Conservation (phyloP, 2,888 invertebrate species). For the Caenorhabditis angaria region DNA sequence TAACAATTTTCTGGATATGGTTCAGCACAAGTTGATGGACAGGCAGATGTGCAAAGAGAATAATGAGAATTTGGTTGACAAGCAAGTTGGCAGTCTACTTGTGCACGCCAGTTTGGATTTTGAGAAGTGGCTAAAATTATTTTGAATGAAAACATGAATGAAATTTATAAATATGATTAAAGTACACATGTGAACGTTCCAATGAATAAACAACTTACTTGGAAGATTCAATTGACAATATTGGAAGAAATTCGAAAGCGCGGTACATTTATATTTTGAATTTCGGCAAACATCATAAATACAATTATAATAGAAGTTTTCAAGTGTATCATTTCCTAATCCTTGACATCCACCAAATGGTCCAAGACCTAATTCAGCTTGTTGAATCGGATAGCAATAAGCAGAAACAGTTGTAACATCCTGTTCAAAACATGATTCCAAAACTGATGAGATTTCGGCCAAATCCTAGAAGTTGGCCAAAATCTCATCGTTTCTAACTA, state of each 20-base stretch:
- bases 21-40: slow-evolving; percentile 61
- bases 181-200: background rate
- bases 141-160: too few relatives aligned
- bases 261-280: slow-evolving; percentile 39
- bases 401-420: slow-evolving; percentile 31
- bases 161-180: background rate
- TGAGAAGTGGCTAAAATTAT: slow-evolving; percentile 19
- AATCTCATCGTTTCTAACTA: slow-evolving; percentile 22
- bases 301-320: slow-evolving; percentile 56
- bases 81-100: slow-evolving; percentile 46
- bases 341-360: slow-evolving; percentile 58
- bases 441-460: background rate
- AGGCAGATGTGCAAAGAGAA: slow-evolving; percentile 51
- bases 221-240: slow-evolving; percentile 43
- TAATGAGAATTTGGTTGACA: slow-evolving; percentile 52
- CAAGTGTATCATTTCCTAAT: slow-evolving; percentile 45
- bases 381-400: slow-evolving; percentile 44
- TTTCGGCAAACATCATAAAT: slow-evolving; percentile 59
- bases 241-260: slow-evolving; percentile 43
- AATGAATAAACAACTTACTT: slow-evolving; percentile 3
- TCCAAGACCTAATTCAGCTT: slow-evolving; percentile 48
- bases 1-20: slow-evolving; percentile 40
- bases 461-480: slow-evolving; percentile 14
- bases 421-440: slow-evolving; percentile 25
- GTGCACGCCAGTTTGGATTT: slow-evolving; percentile 38